Evolutionary conservation across 2,888 invertebrate genomes (phyloP).

Genomic region (Anagyrus pseudococci): DNA sequence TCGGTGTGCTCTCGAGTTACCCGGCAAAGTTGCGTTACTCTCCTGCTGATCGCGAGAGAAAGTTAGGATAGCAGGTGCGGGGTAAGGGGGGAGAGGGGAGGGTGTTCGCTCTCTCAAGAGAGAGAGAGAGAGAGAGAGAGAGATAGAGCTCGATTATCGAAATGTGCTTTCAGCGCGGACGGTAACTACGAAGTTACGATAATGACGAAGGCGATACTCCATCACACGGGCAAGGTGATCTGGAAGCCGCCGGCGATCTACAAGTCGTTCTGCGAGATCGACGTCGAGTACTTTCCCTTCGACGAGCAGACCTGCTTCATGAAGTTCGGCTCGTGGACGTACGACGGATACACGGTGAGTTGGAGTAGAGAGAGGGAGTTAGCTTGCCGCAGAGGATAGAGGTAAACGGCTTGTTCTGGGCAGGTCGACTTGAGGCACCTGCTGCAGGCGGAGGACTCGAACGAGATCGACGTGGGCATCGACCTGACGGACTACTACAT

Average conservation of each 20-base stretch:
- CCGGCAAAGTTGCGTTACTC: too few relatives aligned
- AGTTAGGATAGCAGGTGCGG: too few relatives aligned
- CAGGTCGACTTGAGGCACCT: slow-evolving; percentile 92
- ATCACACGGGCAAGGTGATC: slow-evolving; percentile 90
- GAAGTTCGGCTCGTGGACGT: slow-evolving; percentile 96
- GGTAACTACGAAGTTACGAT: slow-evolving; percentile 98
- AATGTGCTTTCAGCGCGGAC: slow-evolving; percentile 77
- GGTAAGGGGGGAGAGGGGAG: too few relatives aligned
- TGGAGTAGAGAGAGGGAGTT: neutral
- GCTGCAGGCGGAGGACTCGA: slow-evolving; percentile 82
- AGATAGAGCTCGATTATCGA: too few relatives aligned
- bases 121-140: too few relatives aligned
- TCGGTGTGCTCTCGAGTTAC: too few relatives aligned
- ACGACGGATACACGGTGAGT: slow-evolving; percentile 89
- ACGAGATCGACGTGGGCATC: slow-evolving; percentile 87
- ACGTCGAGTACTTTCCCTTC: slow-evolving; percentile 94
- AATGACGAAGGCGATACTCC: slow-evolving; percentile 96
- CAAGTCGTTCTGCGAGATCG: slow-evolving; percentile 95
- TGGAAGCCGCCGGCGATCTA: slow-evolving; percentile 99
- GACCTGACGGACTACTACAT: slow-evolving; percentile 91
- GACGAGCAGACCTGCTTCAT: slow-evolving; percentile 95
- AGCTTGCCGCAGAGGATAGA: slow-evolving; percentile 72
- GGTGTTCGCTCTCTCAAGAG: too few relatives aligned
- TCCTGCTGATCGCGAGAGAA: too few relatives aligned
- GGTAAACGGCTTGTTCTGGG: too few relatives aligned